Evolutionary conservation across 1,140 invertebrate genomes (phyloP).

Genomic region (Ylistrum balloti): DNA sequence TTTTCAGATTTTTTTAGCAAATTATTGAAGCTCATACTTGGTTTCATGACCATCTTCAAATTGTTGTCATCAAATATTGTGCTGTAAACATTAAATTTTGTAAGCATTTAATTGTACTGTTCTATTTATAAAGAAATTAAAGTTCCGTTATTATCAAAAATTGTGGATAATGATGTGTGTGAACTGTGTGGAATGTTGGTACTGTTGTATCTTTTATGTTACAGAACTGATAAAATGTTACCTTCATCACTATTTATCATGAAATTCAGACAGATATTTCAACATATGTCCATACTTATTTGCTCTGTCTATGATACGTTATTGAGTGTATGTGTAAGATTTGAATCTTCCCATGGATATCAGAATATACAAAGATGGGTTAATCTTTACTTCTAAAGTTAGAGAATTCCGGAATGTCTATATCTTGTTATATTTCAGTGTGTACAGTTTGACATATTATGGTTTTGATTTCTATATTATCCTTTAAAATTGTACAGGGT

Average conservation of each 20-base stretch:
- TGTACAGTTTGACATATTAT: too few relatives aligned
- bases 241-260: background rate
- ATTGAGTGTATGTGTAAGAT: too few relatives aligned
- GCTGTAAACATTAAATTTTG: background rate
- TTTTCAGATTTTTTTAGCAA: background rate
- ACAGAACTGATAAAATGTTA: background rate
- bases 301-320: too few relatives aligned
- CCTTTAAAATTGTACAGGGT: too few relatives aligned
- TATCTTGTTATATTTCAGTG: too few relatives aligned
- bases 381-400: too few relatives aligned
- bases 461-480: too few relatives aligned
- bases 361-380: too few relatives aligned
- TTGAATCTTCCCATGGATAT: too few relatives aligned
- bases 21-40: background rate
- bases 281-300: too few relatives aligned
- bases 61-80: background rate
- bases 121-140: background rate
- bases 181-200: background rate
- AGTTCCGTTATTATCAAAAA: background rate
- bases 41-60: background rate
- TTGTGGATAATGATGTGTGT: background rate
- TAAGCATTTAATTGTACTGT: background rate
- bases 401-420: too few relatives aligned
- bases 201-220: background rate
- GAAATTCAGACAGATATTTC: background rate